phyloP scores from a whole-genome alignment of 2,888 invertebrate species.

The Bruchidius siliquastri region DNA sequence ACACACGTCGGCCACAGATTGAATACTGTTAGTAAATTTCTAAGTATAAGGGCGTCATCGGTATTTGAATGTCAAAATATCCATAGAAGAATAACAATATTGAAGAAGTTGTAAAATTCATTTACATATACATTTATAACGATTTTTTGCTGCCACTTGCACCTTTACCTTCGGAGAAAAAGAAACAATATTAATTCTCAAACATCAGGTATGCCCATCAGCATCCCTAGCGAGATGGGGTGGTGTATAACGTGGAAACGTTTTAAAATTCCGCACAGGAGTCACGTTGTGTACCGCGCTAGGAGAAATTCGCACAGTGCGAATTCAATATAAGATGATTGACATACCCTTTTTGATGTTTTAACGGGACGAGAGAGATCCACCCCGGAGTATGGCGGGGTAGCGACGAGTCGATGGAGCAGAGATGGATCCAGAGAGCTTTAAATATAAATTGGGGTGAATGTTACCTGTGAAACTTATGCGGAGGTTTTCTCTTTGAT shows the following conservation, averaged over 20 bases:
- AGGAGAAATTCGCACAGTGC: constrained; percentile 30
- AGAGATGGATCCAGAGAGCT: neutral
- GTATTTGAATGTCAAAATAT: too few relatives aligned
- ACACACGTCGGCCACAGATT: too few relatives aligned
- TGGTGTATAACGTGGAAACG: neutral
- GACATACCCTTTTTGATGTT: constrained; percentile 41
- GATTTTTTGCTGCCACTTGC: neutral
- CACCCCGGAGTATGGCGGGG: constrained; percentile 2
- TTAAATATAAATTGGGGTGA: neutral
- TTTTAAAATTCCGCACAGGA: constrained; percentile 35
- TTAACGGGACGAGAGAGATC: constrained; percentile 30
- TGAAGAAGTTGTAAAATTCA: too few relatives aligned
- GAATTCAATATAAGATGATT: constrained; percentile 43
- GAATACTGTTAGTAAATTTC: too few relatives aligned
- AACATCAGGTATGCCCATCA: neutral
- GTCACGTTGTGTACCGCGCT: constrained; percentile 22
- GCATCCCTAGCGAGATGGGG: neutral
- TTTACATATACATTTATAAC: neutral
- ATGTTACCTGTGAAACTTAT: too few relatives aligned
- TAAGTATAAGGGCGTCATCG: too few relatives aligned
- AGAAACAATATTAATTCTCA: neutral
- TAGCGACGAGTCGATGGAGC: neutral
- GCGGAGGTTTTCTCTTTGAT: too few relatives aligned
- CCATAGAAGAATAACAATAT: too few relatives aligned
- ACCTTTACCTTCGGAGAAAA: neutral